phyloP scores from a whole-genome alignment of 1,140 invertebrate species.

The Hylyphantes graminicola region DNA sequence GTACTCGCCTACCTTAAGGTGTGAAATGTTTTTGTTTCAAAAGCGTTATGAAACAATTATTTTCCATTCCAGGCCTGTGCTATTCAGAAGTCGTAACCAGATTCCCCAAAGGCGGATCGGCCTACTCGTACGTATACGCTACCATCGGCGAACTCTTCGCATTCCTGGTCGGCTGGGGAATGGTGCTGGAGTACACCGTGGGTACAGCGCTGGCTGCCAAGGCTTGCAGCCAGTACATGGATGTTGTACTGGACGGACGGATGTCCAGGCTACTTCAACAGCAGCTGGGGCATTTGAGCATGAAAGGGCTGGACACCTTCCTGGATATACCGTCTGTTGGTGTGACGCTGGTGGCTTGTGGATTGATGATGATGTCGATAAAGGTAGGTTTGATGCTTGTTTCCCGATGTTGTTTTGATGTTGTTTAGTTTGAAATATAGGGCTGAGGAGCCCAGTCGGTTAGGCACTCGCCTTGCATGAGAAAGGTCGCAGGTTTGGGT shows the following conservation, averaged over 20 bases:
- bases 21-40: no score
- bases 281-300: conserved; percentile 18
- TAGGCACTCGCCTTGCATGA: no score
- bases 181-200: conserved; percentile 64
- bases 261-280: conserved; percentile 6
- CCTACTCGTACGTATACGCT: conserved; percentile 71
- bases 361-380: conserved; percentile 7
- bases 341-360: conserved; percentile 67
- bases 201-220: conserved; percentile 56
- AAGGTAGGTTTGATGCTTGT: conserved; percentile 39
- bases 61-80: conserved; percentile 65
- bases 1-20: no score
- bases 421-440: no score
- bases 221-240: conserved; percentile 55
- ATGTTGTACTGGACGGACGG: conserved; percentile 27
- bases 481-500: no score
- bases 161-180: conserved; percentile 71
- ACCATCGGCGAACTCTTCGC: conserved; percentile 69
- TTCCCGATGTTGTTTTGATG: no score
- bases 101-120: conserved; percentile 69
- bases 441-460: no score
- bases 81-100: conserved; percentile 71
- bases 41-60: no score
- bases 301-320: conserved; percentile 30
- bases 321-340: conserved; percentile 61